Conservation (phyloP, 2,888 invertebrate genomes). For the Trissolcus japonicus region DNA sequence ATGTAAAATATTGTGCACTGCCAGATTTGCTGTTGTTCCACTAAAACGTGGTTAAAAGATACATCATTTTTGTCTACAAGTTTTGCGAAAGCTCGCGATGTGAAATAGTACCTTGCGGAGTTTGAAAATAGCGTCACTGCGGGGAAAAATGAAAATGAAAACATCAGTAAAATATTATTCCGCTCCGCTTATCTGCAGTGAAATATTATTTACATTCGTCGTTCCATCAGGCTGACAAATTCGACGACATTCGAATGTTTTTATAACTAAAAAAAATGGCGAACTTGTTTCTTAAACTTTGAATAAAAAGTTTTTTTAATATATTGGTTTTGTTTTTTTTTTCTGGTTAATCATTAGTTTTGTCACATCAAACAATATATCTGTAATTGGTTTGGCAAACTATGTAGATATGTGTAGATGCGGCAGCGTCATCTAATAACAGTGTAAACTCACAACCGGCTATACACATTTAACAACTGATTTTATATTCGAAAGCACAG, state of each 20-base stretch:
- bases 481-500: conserved; percentile 21
- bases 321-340: no score
- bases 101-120: neutral
- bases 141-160: conserved; percentile 5
- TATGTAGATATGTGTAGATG: neutral
- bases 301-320: no score
- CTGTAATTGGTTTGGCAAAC: no score
- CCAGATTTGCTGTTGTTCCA: conserved; percentile 4
- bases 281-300: neutral
- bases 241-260: conserved; percentile 9
- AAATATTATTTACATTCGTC: conserved; percentile 25
- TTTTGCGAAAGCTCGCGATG: neutral
- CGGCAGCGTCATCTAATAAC: conserved; percentile 4
- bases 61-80: neutral
- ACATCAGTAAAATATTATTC: conserved; percentile 13
- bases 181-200: conserved; percentile 6
- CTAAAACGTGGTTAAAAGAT: conserved; percentile 2
- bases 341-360: no score
- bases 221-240: conserved; percentile 12
- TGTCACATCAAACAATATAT: no score
- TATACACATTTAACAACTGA: conserved; percentile 19
- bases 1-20: neutral
- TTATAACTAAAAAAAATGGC: conserved; percentile 7
- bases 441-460: conserved; percentile 22
- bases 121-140: conserved; percentile 8